phyloP scores from a whole-genome alignment of 2,113 vertebrate genomes.

The Nothobranchius kuhntae region DNA sequence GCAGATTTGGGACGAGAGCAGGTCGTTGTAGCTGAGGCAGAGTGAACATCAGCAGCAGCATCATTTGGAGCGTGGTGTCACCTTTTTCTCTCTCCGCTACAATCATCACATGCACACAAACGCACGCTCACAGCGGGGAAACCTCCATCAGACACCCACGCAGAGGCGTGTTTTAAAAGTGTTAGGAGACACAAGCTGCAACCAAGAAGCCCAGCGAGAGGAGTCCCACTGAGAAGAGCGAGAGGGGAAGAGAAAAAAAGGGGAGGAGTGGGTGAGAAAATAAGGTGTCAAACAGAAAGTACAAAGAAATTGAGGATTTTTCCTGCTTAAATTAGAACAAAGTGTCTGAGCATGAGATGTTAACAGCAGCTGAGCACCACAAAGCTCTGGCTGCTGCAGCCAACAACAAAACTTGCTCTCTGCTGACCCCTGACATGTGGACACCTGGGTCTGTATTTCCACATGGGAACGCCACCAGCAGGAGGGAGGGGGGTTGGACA shows the following conservation, averaged over 20 bases:
- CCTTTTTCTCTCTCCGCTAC: constrained; percentile 12
- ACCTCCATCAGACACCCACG: constrained; percentile 69
- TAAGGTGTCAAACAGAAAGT: constrained; percentile 47
- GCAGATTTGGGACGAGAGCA: constrained; percentile 65
- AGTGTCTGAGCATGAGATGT: constrained; percentile 45
- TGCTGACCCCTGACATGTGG: constrained; percentile 24
- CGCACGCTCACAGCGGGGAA: constrained; percentile 63
- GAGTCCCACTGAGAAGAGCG: constrained; percentile 64
- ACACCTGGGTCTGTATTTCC: constrained; percentile 38
- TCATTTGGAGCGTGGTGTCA: constrained; percentile 20
- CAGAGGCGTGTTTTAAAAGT: constrained; percentile 56
- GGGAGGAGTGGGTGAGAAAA: constrained; percentile 25
- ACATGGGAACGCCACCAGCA: constrained; percentile 49
- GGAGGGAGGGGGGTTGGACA: background rate
- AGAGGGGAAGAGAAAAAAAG: constrained; percentile 54
- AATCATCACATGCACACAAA: constrained; percentile 39
- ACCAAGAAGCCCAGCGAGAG: constrained; percentile 54
- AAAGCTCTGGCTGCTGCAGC: constrained; percentile 26
- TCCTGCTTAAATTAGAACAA: constrained; percentile 54
- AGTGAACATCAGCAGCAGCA: constrained; percentile 51
- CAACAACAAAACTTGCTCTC: constrained; percentile 29
- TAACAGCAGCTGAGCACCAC: constrained; percentile 46
- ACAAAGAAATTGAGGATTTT: constrained; percentile 40
- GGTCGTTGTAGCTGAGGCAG: too few relatives aligned
- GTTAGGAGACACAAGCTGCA: constrained; percentile 58